Conservation (phyloP, 2,113 vertebrate genomes). For the Tetraodon nigroviridis region DNA sequence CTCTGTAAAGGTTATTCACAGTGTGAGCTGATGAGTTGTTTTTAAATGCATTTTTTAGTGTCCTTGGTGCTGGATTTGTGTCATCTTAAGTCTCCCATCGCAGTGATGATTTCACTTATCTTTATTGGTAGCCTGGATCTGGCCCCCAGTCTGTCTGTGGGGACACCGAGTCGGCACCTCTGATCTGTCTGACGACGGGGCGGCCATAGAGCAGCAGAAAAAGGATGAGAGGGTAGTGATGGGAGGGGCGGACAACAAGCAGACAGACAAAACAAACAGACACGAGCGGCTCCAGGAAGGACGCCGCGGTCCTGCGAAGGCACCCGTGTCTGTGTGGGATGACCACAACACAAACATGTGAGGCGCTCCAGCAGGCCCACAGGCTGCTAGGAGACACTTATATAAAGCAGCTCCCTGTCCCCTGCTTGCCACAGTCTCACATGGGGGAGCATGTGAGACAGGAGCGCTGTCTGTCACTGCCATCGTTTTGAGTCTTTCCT, state of each 20-base stretch:
- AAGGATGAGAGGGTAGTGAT: slow-evolving; percentile 2
- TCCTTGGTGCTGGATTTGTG: not conserved
- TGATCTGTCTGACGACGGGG: slow-evolving; percentile 45
- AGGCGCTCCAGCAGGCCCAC: slow-evolving; percentile 44
- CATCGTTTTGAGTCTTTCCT: slow-evolving; percentile 32
- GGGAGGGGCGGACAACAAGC: slow-evolving; percentile 7
- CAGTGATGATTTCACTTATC: not conserved
- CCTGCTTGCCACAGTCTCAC: slow-evolving; percentile 39
- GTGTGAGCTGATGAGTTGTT: slow-evolving; percentile 22
- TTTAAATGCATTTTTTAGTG: slow-evolving; percentile 10
- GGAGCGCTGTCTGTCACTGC: slow-evolving; percentile 23
- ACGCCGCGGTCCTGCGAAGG: slow-evolving; percentile 15
- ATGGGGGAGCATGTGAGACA: slow-evolving; percentile 64
- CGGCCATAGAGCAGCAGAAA: slow-evolving; percentile 32
- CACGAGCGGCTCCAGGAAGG: not conserved
- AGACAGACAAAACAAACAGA: slow-evolving; percentile 19
- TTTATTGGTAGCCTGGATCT: slow-evolving; percentile 25
- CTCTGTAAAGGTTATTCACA: slow-evolving; percentile 17
- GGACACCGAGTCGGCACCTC: slow-evolving; percentile 34
- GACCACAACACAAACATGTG: slow-evolving; percentile 62
- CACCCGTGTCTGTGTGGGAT: slow-evolving; percentile 18
- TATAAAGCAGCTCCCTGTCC: slow-evolving; percentile 60
- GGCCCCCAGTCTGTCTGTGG: slow-evolving; percentile 25
- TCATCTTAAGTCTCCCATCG: not conserved
- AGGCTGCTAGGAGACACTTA: slow-evolving; percentile 61